These are phyloP conservation scores for Diphyllodes magnificus DNA, from an alignment of 2,113 vertebrate species.

Conservation along the genomic window DNA sequence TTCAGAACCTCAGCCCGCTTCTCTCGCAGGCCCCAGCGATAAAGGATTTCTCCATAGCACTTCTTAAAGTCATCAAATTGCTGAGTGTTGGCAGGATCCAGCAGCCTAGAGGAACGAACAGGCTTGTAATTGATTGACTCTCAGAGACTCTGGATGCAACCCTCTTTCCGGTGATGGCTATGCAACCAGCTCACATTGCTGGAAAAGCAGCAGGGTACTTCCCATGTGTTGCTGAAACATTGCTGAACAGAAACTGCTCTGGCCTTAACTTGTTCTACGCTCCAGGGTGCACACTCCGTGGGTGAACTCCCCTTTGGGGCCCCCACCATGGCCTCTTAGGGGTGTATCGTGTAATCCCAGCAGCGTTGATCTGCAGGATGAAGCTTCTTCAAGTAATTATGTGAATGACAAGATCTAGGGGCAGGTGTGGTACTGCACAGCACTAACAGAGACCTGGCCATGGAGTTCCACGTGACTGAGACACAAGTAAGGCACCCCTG, in stretches of 20 bases:
- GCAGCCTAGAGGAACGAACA: constrained; percentile 73
- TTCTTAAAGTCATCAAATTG: constrained; percentile 99
- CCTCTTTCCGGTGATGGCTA: neutral
- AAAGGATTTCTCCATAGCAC: constrained; percentile 93
- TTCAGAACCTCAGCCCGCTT: constrained; percentile 94
- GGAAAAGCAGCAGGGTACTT: neutral
- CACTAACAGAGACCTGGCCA: neutral
- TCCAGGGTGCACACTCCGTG: neutral
- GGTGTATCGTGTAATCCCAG: neutral
- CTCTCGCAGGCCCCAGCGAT: constrained; percentile 93
- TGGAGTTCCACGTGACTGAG: neutral
- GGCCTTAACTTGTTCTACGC: neutral
- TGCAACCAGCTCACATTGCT: neutral
- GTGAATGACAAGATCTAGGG: neutral
- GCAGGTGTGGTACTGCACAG: neutral
- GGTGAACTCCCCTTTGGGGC: too few relatives aligned
- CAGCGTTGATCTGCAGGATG: fast-evolving
- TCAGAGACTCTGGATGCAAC: neutral
- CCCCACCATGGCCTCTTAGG: fast-evolving
- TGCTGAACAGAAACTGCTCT: neutral
- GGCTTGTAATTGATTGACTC: neutral
- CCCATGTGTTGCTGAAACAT: neutral
- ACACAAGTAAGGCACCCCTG: neutral
- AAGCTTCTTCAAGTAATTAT: neutral
- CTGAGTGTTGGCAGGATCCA: constrained; percentile 89